These are phyloP conservation scores for Dexiosoma caninum DNA, from an alignment of 2,888 invertebrate genomes.

Conservation along the genomic window DNA sequence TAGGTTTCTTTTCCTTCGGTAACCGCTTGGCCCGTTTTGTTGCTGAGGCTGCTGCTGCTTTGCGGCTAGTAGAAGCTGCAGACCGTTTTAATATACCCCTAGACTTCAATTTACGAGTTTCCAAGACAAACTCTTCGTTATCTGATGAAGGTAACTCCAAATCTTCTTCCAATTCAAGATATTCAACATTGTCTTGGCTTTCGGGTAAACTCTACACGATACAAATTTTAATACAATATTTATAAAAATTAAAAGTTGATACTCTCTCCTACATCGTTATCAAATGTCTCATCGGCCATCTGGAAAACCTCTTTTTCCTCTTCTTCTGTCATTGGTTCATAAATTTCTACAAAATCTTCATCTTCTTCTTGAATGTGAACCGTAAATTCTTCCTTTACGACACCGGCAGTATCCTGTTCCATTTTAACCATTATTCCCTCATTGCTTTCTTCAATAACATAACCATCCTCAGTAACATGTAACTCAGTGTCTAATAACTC, in stretches of 20 bases:
- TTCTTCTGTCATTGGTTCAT: slow-evolving; percentile 69
- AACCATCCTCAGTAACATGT: slow-evolving; percentile 35
- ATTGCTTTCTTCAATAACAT: slow-evolving; percentile 50
- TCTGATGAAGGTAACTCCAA: slow-evolving; percentile 65
- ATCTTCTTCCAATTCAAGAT: slow-evolving; percentile 70
- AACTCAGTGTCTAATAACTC: slow-evolving; percentile 5
- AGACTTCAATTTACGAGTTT: slow-evolving; percentile 36
- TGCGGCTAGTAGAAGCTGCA: slow-evolving; percentile 64
- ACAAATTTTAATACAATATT: background rate
- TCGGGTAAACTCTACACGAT: slow-evolving; percentile 41
- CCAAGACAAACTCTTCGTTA: slow-evolving; percentile 67
- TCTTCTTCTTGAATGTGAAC: slow-evolving; percentile 68
- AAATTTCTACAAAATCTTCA: slow-evolving; percentile 72
- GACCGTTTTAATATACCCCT: slow-evolving; percentile 53
- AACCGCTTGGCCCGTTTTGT: slow-evolving; percentile 64
- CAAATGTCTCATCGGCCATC: slow-evolving; percentile 50
- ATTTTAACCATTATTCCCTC: slow-evolving; percentile 65
- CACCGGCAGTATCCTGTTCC: slow-evolving; percentile 60
- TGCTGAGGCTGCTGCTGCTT: slow-evolving; percentile 58
- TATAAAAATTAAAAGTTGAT: background rate
- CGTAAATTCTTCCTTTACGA: slow-evolving; percentile 69
- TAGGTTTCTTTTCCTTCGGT: slow-evolving; percentile 64
- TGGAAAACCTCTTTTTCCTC: slow-evolving; percentile 66
- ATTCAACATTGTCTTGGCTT: slow-evolving; percentile 69
- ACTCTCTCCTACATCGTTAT: slow-evolving; percentile 40